These are phyloP conservation scores for Coecobrya sp. DNA, from an alignment of 2,888 invertebrate species.

Conservation along the genomic window DNA sequence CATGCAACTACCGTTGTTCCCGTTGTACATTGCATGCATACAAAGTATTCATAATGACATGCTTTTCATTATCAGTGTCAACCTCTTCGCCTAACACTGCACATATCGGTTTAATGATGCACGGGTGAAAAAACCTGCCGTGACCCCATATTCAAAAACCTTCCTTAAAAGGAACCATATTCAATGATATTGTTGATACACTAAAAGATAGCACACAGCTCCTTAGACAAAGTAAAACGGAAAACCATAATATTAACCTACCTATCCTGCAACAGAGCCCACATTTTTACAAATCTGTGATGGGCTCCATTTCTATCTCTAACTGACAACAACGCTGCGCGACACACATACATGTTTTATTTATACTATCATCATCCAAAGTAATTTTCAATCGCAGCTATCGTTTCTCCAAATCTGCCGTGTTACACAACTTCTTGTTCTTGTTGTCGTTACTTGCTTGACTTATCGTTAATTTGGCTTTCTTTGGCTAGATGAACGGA, in stretches of 20 bases:
- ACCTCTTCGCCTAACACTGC: not conserved
- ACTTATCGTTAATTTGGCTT: constrained; percentile 47
- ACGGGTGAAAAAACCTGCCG: constrained; percentile 78
- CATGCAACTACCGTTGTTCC: constrained; percentile 37
- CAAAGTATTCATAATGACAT: constrained; percentile 62
- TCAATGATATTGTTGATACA: not conserved
- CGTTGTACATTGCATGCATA: constrained; percentile 12
- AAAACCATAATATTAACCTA: not conserved
- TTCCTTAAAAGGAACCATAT: constrained; percentile 69
- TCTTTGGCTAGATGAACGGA: constrained; percentile 53
- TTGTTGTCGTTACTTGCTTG: constrained; percentile 48
- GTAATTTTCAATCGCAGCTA: constrained; percentile 74
- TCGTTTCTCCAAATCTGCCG: constrained; percentile 63
- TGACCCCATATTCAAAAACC: constrained; percentile 64
- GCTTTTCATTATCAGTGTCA: constrained; percentile 37
- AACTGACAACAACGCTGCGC: not conserved
- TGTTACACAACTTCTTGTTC: constrained; percentile 46
- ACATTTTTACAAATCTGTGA: constrained; percentile 10
- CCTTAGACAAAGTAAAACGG: not conserved
- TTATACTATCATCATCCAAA: constrained; percentile 63
- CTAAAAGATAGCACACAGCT: not conserved
- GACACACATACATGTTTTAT: constrained; percentile 62
- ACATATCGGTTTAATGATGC: constrained; percentile 78
- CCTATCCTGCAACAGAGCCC: not conserved
- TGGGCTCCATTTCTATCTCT: not conserved